Evolutionary conservation across 2,113 vertebrate species (phyloP), one percentile per base, ranked within the genome.

Genomic region (Actinemys pallida): DNA sequence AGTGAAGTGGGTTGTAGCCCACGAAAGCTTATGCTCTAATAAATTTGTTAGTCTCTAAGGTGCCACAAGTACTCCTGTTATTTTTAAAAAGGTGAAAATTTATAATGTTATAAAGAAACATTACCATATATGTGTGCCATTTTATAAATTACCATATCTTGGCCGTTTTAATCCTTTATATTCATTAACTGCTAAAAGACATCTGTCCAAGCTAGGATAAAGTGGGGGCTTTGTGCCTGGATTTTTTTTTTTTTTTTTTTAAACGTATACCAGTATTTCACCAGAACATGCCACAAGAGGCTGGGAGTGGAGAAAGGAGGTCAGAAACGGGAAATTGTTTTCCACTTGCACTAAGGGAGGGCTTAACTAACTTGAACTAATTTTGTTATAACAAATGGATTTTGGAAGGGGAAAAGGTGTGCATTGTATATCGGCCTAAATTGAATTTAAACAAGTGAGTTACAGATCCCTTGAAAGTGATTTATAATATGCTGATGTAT

Each of bases 221-320:
- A 78, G 12, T 78, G 75, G 20, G 42, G 24, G 5, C 12, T 45
- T 25, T 78, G 42, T 78, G 75, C 92, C 88, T 56, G 79, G n/a
- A 59, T 1, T 25, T 72, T 59, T 16, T 72, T 90, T 19, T 47
- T 57, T 57, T 57, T 19, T 47, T 57, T 57, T 57, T 27, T 25
- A 83, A 84, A 47, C 56, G 20, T 8, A 52, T 42, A 1, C 8
- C 0, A 24, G 57, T 79, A 14, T 42, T 1, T 10, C 52, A 72
- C 13, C 13, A 39, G 49, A 25, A 84, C 50, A 0, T 39, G 8
- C 2, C 24, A 24, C 0, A 0, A 5, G 45, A 83, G 5, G 22
- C 42, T 59, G 5, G 81, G 69, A 53, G 3, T 53, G 49, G 14
- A 57, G 14, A 89, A 1, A 47, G 31, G 5, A 35, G 86, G 53